Conservation (phyloP, 2,888 invertebrate species). For the Apodemia mormo region DNA sequence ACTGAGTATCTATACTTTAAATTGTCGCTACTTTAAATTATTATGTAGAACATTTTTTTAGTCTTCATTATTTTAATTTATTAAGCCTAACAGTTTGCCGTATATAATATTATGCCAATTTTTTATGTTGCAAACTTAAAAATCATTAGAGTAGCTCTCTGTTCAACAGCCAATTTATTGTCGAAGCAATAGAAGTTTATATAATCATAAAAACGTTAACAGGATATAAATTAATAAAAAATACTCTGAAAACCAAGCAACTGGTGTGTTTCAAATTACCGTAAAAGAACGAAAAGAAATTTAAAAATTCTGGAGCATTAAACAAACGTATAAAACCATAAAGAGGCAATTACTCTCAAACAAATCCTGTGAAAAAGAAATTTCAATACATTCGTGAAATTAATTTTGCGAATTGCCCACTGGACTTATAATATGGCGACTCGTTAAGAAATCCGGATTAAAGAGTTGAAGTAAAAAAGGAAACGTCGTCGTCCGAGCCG, state of each 20-base stretch:
- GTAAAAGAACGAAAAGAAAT: conserved; percentile 27
- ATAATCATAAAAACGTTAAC: no score
- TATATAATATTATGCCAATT: no score
- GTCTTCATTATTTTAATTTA: no score
- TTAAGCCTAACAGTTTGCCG: no score
- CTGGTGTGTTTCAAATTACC: conserved; percentile 28
- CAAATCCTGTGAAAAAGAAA: conserved; percentile 40
- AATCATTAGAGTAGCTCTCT: no score
- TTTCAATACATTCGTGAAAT: conserved; percentile 52
- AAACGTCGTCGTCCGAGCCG: conserved; percentile 67
- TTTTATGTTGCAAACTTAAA: no score
- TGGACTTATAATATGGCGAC: conserved; percentile 63
- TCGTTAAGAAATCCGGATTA: conserved; percentile 74
- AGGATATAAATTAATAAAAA: background rate
- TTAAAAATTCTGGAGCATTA: conserved; percentile 26
- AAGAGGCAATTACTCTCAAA: conserved; percentile 39
- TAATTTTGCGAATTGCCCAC: conserved; percentile 55
- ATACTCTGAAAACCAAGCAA: conserved; percentile 24
- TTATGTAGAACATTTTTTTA: no score
- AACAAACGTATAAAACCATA: conserved; percentile 35
- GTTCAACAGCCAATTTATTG: no score
- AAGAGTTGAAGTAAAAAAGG: conserved; percentile 68
- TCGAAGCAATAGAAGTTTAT: no score
- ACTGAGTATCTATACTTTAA: no score
- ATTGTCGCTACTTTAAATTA: no score